phyloP scores from a whole-genome alignment of 2,797 vertebrate genomes.

The Hoplostethus atlanticus region DNA sequence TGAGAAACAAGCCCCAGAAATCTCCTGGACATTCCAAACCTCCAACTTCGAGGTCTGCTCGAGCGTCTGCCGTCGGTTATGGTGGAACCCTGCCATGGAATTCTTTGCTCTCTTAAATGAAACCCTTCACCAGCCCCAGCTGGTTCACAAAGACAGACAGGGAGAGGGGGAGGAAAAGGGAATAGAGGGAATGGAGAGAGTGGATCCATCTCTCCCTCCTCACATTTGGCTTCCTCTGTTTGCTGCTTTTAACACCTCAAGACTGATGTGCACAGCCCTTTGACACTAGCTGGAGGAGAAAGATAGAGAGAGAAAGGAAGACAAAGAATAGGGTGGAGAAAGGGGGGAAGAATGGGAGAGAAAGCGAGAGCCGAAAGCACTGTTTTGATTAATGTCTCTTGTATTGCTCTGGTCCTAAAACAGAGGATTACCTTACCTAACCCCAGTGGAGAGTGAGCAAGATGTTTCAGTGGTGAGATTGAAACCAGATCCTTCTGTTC shows the following conservation, averaged over 20 bases:
- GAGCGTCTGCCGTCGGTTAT: slow-evolving; percentile 72
- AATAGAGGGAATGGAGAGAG: slow-evolving; percentile 56
- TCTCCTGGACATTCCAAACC: slow-evolving; percentile 68
- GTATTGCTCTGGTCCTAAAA: slow-evolving; percentile 68
- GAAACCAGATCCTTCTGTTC: slow-evolving; percentile 78
- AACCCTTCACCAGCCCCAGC: slow-evolving; percentile 78
- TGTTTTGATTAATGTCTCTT: slow-evolving; percentile 75
- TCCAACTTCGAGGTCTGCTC: slow-evolving; percentile 64
- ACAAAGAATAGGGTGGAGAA: slow-evolving; percentile 23
- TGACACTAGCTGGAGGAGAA: slow-evolving; percentile 43
- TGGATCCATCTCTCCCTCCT: slow-evolving; percentile 63
- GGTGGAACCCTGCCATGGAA: slow-evolving; percentile 80
- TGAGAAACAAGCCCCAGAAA: slow-evolving; percentile 64
- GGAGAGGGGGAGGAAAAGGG: slow-evolving; percentile 32
- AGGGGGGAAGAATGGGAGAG: slow-evolving; percentile 24
- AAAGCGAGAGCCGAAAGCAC: slow-evolving; percentile 42
- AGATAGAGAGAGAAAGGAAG: slow-evolving; percentile 18
- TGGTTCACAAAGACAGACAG: slow-evolving; percentile 62
- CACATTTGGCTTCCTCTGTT: slow-evolving; percentile 70
- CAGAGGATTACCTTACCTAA: slow-evolving; percentile 76
- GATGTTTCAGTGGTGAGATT: slow-evolving; percentile 65
- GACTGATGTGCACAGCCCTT: slow-evolving; percentile 51
- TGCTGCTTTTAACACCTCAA: slow-evolving; percentile 72
- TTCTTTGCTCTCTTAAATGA: slow-evolving; percentile 83
- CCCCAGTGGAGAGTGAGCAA: slow-evolving; percentile 68